phyloP scores from a whole-genome alignment of 1,140 invertebrate species.

The Thaumetopoea pityocampa region DNA sequence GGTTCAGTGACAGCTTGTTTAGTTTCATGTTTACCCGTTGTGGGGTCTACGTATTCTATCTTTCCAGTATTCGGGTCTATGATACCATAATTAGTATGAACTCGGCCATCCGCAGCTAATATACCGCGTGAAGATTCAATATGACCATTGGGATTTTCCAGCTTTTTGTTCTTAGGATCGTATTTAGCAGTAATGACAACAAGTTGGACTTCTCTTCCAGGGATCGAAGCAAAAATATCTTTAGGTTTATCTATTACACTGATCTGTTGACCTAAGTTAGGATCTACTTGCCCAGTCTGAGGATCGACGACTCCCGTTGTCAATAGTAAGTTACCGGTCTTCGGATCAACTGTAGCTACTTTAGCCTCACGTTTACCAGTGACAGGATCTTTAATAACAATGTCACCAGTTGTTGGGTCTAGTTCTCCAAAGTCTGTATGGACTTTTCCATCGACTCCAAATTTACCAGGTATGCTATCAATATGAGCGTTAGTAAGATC shows the following conservation, averaged over 20 bases:
- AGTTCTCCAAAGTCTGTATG: constrained; percentile 74
- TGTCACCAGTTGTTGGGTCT: constrained; percentile 70
- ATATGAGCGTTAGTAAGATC: constrained; percentile 76
- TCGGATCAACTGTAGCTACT: constrained; percentile 72
- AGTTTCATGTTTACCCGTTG: constrained; percentile 72
- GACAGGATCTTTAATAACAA: constrained; percentile 56
- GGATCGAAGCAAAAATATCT: constrained; percentile 55
- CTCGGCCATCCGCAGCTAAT: constrained; percentile 67
- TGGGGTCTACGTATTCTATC: constrained; percentile 71
- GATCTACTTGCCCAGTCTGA: constrained; percentile 77
- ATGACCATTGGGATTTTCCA: constrained; percentile 75
- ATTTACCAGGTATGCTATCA: constrained; percentile 74
- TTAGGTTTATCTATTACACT: constrained; percentile 70
- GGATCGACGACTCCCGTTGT: constrained; percentile 80
- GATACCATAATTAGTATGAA: constrained; percentile 77
- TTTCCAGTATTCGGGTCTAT: constrained; percentile 76
- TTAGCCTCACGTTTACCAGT: constrained; percentile 54
- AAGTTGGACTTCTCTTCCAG: constrained; percentile 71
- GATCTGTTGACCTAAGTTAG: constrained; percentile 76
- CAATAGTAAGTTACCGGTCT: constrained; percentile 72
- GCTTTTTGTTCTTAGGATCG: constrained; percentile 75
- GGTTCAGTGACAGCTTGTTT: constrained; percentile 74
- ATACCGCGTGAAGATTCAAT: constrained; percentile 72
- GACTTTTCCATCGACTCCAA: constrained; percentile 63
- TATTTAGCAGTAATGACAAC: constrained; percentile 77